Base-by-base conservation (phyloP, 1,140 invertebrate species). In the Monochamus saltuarius region DNA sequence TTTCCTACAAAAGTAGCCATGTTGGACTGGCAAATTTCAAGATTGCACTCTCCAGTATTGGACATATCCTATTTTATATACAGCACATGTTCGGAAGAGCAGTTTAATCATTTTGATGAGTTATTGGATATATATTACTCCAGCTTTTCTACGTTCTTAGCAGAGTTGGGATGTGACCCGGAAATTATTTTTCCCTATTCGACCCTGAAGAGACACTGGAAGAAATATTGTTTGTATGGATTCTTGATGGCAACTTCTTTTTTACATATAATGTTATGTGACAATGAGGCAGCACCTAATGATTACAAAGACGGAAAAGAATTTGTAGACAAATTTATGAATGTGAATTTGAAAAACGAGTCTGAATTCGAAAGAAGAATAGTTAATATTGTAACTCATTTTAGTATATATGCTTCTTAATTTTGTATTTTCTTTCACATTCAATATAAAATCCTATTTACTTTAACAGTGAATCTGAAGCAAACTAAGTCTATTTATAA, bases 21-120 rank as follows among this genome's bases (percentile, higher is more conserved):
- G 19, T 60, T 85, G 9, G 85, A 86, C 62, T 83, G 80, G 71
- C 84, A 86, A 68, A 64, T 84, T 4, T 71, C 76, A 11, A 71
- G 81, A 4, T 80, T 79, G 55, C 78, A 79, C 1, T 84, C 84
- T 4, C 84, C 84, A 8, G 77, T 82, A 1, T 77, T 79, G 0
- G 84, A 85, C 59, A 59, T 86, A 46, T 77, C 78, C 0, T 83
- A 84, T 61, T 83, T 80, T 57, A 69, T 86, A 2, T 85, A 81
- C 59, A 78, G 77, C 61, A 80, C 79, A 53, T 79, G 82, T 0
- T 78, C 81, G 13, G 64, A 75, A 52, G 62, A 76, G 8, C 75
- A 84, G 29, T 9, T 55, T n/a, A n/a, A 9, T 10, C 16, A 42
- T 14, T n/a, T 35, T 10, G 13, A 22, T 1, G 10, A 2, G 1